These are phyloP conservation scores for Aphis craccivora DNA, from an alignment of 1,140 invertebrate species.

Conservation along the genomic window DNA sequence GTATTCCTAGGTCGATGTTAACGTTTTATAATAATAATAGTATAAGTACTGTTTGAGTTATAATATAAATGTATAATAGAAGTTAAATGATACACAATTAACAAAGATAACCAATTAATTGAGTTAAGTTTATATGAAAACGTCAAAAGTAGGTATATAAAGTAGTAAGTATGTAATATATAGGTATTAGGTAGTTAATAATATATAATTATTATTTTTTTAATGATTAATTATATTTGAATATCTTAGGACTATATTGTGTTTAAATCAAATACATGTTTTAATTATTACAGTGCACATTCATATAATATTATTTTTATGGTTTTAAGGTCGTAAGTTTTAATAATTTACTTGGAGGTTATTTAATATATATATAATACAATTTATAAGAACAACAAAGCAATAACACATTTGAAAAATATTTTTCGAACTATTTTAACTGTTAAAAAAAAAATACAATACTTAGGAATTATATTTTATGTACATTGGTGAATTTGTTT, in stretches of 20 bases:
- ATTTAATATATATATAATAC: too few relatives aligned
- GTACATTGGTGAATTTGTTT: neutral
- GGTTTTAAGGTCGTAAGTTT: neutral
- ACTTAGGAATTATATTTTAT: neutral
- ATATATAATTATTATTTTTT: neutral
- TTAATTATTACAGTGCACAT: neutral
- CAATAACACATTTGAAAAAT: rapidly evolving
- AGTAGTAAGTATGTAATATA: neutral
- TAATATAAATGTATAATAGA: neutral
- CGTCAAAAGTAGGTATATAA: neutral
- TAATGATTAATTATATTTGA: neutral
- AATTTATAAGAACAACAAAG: too few relatives aligned
- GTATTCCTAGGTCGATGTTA: neutral
- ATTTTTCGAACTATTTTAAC: neutral
- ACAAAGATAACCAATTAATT: neutral
- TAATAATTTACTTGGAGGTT: neutral
- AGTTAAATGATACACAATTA: neutral
- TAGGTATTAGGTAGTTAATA: neutral
- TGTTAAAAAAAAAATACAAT: neutral
- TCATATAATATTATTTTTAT: neutral
- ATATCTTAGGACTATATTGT: neutral
- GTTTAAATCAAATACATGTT: neutral
- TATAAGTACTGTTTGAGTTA: neutral
- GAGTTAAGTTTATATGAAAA: neutral
- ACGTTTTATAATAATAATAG: neutral